Evolutionary conservation across 1,140 invertebrate genomes (phyloP), one percentile per base, ranked within the genome.

Genomic region (Dendroctonus ponderosae): DNA sequence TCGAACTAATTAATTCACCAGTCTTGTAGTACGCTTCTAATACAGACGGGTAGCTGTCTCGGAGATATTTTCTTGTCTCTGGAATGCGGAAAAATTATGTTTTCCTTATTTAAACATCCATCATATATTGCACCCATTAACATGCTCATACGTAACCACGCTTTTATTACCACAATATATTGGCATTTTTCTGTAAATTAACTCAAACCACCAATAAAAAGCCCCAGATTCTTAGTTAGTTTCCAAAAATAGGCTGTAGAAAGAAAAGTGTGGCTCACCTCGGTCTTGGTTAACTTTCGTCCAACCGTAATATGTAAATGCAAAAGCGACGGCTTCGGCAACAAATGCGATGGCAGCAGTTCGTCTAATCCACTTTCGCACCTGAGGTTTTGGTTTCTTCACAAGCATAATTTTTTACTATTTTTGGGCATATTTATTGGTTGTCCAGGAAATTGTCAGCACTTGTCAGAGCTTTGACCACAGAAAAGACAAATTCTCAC

Each of bases 1-100:
- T 42, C 5, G 67, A 65, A 59, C 69, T 78, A 11, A 86, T 62
- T 14, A 76, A 76, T 72, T 86, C 85, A 49, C 84, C 85, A 11
- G 85, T 66, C 69, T 78, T 79, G 73, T 87, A 87, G 73, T 85
- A 87, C n/a, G 80, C 80, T 68, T 86, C 83, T 44, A 87, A 73
- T 14, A 83, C 74, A 71, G 79, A 82, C 42, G 84, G 84, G 74
- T 80, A 85, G 66, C 86, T 86, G 51, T 84, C 80, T 75, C 80
- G 76, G 68, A 86, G 82, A 70, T 85, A 84, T 50, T 81, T 75
- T 12, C 85, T 82, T 68, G 85, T 85, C 74, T 86, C 85, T 86
- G 74, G 14, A 59, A 59, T 46, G 8, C 12, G 12, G 12, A 46
- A 46, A 46, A 46, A 46, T 26, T 26, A 26, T 26, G 26, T 26